Evolutionary conservation across 2,888 invertebrate genomes (phyloP), one percentile per base, ranked within the genome.

Genomic region (Scrobipalpa costella): DNA sequence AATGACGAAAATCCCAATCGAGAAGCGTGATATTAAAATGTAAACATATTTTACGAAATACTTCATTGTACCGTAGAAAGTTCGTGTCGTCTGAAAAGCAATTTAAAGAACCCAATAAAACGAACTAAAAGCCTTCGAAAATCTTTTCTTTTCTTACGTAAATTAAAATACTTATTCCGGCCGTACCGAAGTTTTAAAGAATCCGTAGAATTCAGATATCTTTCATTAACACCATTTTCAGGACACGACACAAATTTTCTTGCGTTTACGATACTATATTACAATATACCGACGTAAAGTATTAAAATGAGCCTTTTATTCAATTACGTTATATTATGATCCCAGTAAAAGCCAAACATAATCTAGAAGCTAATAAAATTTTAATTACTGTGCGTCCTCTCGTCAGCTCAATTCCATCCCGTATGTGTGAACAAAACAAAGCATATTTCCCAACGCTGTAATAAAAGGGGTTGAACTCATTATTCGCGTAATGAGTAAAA

Each of bases 401-500:
- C 74, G 72, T 80, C 77, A 73, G 76, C 79, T 74, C n/a, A n/a
- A n/a, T n/a, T 77, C 69, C 75, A 75, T 79, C 76, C 72, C 74
- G 76, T 75, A 71, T 80, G 81, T 77, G 77, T 77, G 75, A 69
- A 72, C 69, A 75, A 75, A 78, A 81, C 79, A 80, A 81, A 77
- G 76, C 79, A 74, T 78, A 78, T 80, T 81, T 82, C 82, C 78
- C 76, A 69, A 71, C 79, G 75, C 77, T 71, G 68, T 77, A 76
- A 80, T 85, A 81, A 84, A 84, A 77, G 38, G 68, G 71, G 67
- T 70, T 73, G 70, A 71, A 71, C 74, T 76, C 74, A 80, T 82
- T 79, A 78, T 78, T 73, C 69, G 65, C 68, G 75, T 80, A 84
- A 84, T 84, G 79, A 81, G 80, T 77, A 79, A 80, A 83, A 27